phyloP scores from a whole-genome alignment of 2,113 vertebrate species.

The Gadus chalcogrammus region DNA sequence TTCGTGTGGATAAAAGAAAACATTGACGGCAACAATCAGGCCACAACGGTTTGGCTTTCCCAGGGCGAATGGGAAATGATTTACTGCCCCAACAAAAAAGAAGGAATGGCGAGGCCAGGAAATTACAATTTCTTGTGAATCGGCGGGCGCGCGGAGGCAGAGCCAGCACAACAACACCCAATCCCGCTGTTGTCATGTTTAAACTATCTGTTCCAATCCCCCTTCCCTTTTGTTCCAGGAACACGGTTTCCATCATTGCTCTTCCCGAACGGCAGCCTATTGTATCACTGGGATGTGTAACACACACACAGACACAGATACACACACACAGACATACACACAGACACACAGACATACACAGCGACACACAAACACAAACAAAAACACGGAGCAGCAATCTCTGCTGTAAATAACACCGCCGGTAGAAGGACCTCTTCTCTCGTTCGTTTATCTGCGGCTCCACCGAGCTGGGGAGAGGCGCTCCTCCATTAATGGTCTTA shows the following conservation, averaged over 20 bases:
- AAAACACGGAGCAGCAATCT: background rate
- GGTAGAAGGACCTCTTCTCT: slow-evolving; percentile 27
- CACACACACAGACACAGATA: background rate
- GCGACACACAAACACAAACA: too few relatives aligned
- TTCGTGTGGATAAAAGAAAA: slow-evolving; percentile 26
- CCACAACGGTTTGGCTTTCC: slow-evolving; percentile 26
- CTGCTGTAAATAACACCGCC: slow-evolving; percentile 29
- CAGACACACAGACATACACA: background rate
- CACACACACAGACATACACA: too few relatives aligned
- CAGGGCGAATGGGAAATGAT: slow-evolving; percentile 1
- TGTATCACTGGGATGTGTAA: background rate
- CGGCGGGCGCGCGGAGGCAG: background rate
- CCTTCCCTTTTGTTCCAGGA: background rate
- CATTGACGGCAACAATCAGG: slow-evolving; percentile 15
- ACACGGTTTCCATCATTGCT: too few relatives aligned
- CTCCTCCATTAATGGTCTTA: slow-evolving; percentile 32
- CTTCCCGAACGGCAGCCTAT: too few relatives aligned
- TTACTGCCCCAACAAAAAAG: slow-evolving; percentile 18
- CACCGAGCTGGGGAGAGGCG: background rate
- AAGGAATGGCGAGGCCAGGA: slow-evolving; percentile 16
- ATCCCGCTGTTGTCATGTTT: background rate
- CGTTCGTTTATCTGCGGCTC: slow-evolving; percentile 25
- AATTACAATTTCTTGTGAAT: slow-evolving; percentile 17
- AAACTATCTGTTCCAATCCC: slow-evolving; percentile 4
- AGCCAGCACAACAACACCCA: background rate